These are phyloP conservation scores for Leptoclinus maculatus DNA, from an alignment of 2,797 vertebrate species.

Conservation along the genomic window DNA sequence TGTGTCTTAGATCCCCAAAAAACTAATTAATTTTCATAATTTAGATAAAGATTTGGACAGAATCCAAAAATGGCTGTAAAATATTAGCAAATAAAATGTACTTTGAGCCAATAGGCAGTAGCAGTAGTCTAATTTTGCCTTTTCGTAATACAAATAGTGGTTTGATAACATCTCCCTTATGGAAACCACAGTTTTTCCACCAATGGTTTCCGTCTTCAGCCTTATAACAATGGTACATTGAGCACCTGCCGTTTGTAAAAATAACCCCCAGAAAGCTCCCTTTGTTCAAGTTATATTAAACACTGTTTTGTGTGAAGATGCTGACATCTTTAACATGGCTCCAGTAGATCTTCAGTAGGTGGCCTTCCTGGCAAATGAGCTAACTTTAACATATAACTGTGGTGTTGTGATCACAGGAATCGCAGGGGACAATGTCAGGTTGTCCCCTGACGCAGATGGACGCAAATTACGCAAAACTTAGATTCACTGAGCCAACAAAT, in stretches of 20 bases:
- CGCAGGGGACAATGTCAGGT: slow-evolving; percentile 24
- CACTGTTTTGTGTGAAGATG: slow-evolving; percentile 20
- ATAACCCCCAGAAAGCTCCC: not conserved
- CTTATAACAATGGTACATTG: not conserved
- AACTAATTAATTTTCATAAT: too few species aligned
- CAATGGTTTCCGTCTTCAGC: not conserved
- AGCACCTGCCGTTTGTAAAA: not conserved
- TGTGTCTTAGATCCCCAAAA: too few species aligned
- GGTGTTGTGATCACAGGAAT: slow-evolving; percentile 45
- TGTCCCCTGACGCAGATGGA: too few species aligned
- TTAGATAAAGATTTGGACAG: too few species aligned
- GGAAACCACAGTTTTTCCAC: not conserved
- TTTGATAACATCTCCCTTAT: not conserved
- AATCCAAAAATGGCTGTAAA: not conserved
- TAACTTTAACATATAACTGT: slow-evolving; percentile 38
- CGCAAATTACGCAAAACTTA: slow-evolving; percentile 12
- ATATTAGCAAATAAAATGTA: not conserved
- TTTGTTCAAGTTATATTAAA: slow-evolving; percentile 24
- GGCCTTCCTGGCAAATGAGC: slow-evolving; percentile 18
- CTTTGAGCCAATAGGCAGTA: not conserved
- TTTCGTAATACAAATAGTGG: not conserved
- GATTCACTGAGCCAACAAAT: not conserved
- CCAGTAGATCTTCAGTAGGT: slow-evolving; percentile 10
- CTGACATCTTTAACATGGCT: slow-evolving; percentile 15
- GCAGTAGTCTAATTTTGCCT: not conserved